A percentile compares a stretch with the other conserved stretches of the same genome.
Conservation (phyloP, 2,113 vertebrate species). For the Silurus glanis region DNA sequence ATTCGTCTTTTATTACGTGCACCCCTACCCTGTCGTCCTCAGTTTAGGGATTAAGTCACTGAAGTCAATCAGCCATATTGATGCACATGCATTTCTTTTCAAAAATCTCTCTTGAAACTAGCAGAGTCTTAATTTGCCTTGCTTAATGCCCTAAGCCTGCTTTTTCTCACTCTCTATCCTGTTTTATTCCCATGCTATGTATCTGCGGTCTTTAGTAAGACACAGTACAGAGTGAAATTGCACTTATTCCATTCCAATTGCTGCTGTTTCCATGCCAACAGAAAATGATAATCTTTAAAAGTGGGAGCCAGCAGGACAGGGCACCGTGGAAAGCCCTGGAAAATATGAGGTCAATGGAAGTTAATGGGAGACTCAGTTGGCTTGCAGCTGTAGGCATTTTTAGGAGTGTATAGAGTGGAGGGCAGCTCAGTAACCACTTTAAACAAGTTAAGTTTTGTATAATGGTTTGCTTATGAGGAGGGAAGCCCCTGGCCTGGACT, state of each 20-base stretch:
- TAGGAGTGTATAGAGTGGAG: background rate
- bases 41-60: conserved; percentile 58
- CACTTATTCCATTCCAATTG: conserved; percentile 58
- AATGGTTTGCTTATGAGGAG: background rate
- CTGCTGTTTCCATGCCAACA: conserved; percentile 76
- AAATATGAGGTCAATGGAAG: conserved; percentile 66
- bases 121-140: conserved; percentile 12
- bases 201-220: conserved; percentile 28
- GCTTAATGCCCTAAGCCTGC: conserved; percentile 35
- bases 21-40: conserved; percentile 19
- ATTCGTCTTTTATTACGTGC: conserved; percentile 57
- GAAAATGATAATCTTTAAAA: conserved; percentile 65
- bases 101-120: conserved; percentile 9
- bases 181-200: background rate
- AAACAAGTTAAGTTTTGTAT: background rate
- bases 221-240: conserved; percentile 35
- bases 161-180: conserved; percentile 23
- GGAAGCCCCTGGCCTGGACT: conserved; percentile 15
- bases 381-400: conserved; percentile 23
- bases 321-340: conserved; percentile 57
- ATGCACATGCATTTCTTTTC: conserved; percentile 13
- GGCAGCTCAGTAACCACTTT: conserved; percentile 5
- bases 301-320: conserved; percentile 62
- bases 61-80: conserved; percentile 65
- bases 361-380: conserved; percentile 15